A percentile compares a stretch with the other conserved stretches of the same genome.
Evolutionary conservation across 2,113 vertebrate genomes (phyloP).

Genomic region (Casuarius casuarius): DNA sequence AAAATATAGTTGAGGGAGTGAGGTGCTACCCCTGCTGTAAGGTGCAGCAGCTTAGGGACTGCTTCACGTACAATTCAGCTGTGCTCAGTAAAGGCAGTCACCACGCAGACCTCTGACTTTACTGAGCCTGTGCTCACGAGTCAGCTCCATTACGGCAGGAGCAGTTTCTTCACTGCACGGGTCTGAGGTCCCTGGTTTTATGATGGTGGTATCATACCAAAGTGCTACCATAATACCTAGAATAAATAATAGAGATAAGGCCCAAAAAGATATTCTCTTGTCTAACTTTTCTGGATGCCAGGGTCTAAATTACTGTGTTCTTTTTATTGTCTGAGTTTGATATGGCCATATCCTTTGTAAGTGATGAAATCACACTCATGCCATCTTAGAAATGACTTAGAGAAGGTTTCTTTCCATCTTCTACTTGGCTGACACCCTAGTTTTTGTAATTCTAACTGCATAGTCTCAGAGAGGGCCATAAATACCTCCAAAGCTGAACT

Average conservation of each 20-base stretch:
- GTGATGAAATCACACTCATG: not conserved
- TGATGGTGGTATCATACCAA: not conserved
- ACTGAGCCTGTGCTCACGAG: not conserved
- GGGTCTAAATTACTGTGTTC: not conserved
- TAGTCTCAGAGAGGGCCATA: not conserved
- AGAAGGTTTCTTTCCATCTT: not conserved
- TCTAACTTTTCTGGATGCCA: not conserved
- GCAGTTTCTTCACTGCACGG: not conserved
- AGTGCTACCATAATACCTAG: not conserved
- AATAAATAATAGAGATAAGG: not conserved
- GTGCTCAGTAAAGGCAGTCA: not conserved
- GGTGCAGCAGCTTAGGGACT: not conserved
- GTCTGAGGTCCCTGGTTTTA: not conserved
- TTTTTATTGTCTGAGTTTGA: not conserved
- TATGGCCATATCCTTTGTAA: not conserved
- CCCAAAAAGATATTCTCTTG: not conserved
- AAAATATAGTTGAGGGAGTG: not conserved
- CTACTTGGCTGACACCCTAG: not conserved
- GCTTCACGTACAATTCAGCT: not conserved
- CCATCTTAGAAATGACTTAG: not conserved
- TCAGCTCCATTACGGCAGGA: not conserved
- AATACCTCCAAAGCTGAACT: not conserved
- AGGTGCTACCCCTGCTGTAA: not conserved
- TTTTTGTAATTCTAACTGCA: not conserved
- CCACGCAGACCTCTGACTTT: not conserved